Percentiles rank a stretch among this genome's conserved stretches.
Conservation (phyloP, 1,140 invertebrate genomes). For the Atta texana region DNA sequence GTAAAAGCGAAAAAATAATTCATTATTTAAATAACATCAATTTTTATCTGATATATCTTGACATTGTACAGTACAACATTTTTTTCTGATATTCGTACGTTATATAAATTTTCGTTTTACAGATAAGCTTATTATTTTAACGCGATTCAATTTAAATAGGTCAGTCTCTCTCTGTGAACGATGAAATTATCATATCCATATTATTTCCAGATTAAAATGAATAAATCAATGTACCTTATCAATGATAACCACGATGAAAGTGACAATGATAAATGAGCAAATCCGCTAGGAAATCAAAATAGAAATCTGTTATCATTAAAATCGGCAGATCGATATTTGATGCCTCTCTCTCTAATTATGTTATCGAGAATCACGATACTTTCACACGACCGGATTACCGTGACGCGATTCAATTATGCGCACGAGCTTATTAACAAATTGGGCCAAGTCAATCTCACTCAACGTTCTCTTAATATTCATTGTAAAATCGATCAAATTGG, state of each 20-base stretch:
- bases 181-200: background rate
- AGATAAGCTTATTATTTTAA: background rate
- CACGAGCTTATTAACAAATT: slow-evolving; percentile 62
- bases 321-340: background rate
- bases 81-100: background rate
- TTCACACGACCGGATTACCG: slow-evolving; percentile 64
- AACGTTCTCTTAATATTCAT: slow-evolving; percentile 51
- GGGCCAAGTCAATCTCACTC: slow-evolving; percentile 63
- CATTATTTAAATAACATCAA: no score
- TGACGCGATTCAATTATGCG: slow-evolving; percentile 60
- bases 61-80: background rate
- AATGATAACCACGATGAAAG: slow-evolving; percentile 30
- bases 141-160: background rate
- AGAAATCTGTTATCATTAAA: slow-evolving; percentile 61
- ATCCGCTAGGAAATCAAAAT: slow-evolving; percentile 47
- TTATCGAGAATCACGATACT: slow-evolving; percentile 72
- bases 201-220: background rate
- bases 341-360: slow-evolving; percentile 39
- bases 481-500: background rate
- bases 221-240: background rate
- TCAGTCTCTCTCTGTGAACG: background rate
- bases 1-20: no score
- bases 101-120: background rate
- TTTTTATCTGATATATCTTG: no score
- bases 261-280: slow-evolving; percentile 4